phyloP scores from a whole-genome alignment of 53 echinoderm and acorn worm species.

The Paracentrotus lividus region DNA sequence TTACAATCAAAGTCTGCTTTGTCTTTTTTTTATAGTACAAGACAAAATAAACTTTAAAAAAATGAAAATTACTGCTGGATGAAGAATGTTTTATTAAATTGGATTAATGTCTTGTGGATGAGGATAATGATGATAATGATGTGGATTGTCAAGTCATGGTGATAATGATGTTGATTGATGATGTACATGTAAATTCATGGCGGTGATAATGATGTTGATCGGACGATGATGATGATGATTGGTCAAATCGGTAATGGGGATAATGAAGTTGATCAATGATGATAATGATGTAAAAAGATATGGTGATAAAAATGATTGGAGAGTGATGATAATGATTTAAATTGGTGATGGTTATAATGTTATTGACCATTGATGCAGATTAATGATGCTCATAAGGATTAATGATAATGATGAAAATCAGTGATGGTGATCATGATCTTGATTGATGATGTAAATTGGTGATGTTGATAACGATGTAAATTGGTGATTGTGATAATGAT shows the following conservation, averaged over 20 bases:
- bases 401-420: too few species aligned
- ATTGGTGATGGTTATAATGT: too few species aligned
- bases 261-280: background rate
- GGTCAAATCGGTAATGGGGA: too few species aligned
- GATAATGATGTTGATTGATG: background rate
- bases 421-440: too few species aligned
- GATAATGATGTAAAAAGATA: too few species aligned
- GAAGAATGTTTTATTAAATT: background rate
- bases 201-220: background rate
- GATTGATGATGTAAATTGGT: too few species aligned
- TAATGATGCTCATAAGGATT: too few species aligned
- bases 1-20: constrained; percentile 40
- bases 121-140: background rate
- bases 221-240: background rate
- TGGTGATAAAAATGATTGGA: too few species aligned
- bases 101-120: background rate
- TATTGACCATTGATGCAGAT: too few species aligned
- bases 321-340: too few species aligned
- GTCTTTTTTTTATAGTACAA: constrained; percentile 44
- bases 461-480: too few species aligned
- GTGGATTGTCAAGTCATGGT: background rate
- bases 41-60: constrained; percentile 58
- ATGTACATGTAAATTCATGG: background rate
- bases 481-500: too few species aligned
- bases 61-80: background rate